Conservation (phyloP, 2,113 vertebrate species). For the Bufo gargarizans region DNA sequence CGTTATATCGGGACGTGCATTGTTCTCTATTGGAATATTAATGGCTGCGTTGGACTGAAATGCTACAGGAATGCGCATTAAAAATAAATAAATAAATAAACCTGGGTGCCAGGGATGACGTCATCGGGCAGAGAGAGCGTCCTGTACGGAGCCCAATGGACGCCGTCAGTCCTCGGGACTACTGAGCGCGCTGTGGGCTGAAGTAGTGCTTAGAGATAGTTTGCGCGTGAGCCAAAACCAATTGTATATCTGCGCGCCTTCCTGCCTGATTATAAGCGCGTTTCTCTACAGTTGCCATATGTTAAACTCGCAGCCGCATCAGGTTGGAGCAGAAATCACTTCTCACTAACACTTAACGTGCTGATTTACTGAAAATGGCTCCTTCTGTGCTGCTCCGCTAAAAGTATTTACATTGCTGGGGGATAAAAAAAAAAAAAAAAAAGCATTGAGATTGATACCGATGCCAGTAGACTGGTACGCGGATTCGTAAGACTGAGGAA, state of each 20-base stretch:
- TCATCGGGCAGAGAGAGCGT: slow-evolving; percentile 54
- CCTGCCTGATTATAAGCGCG: slow-evolving; percentile 5
- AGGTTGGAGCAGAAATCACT: neutral
- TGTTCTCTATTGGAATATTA: slow-evolving; percentile 70
- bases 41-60: slow-evolving; percentile 65
- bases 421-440: neutral
- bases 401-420: slow-evolving; percentile 43
- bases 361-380: slow-evolving; percentile 19
- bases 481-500: neutral
- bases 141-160: slow-evolving; percentile 56
- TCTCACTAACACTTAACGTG: slow-evolving; percentile 24
- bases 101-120: slow-evolving; percentile 61
- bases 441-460: slow-evolving; percentile 2
- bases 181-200: slow-evolving; percentile 62
- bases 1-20: slow-evolving; percentile 65
- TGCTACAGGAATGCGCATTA: slow-evolving; percentile 70
- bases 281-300: slow-evolving; percentile 49
- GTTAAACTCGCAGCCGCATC: slow-evolving; percentile 50
- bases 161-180: slow-evolving; percentile 66
- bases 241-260: slow-evolving; percentile 40
- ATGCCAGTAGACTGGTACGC: too few species aligned
- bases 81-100: slow-evolving; percentile 61
- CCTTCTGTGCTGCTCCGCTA: slow-evolving; percentile 22
- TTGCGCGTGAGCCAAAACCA: slow-evolving; percentile 48
- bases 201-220: slow-evolving; percentile 61